phyloP scores from a whole-genome alignment of 2,113 vertebrate genomes.

The Chunga burmeisteri region DNA sequence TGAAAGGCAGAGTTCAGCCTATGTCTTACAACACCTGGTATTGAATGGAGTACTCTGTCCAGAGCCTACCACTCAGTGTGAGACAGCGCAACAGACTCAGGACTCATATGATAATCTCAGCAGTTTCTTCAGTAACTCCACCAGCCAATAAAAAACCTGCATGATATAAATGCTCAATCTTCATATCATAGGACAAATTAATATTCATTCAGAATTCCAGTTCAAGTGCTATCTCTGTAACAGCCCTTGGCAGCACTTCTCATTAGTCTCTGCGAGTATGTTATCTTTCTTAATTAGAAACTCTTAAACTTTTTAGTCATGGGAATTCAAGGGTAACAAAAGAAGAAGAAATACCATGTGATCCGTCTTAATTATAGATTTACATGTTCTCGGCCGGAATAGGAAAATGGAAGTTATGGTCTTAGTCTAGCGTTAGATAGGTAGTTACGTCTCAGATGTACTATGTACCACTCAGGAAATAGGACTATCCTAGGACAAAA shows the following conservation, averaged over 20 bases:
- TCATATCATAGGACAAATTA: not conserved
- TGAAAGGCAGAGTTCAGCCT: not conserved
- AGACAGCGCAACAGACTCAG: not conserved
- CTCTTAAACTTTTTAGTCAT: slow-evolving; percentile 2
- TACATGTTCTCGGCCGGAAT: not conserved
- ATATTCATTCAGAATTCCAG: not conserved
- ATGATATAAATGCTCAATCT: not conserved
- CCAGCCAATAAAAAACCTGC: not conserved
- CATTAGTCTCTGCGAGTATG: slow-evolving; percentile 24
- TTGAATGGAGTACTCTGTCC: not conserved
- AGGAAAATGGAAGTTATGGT: not conserved
- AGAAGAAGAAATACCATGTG: not conserved
- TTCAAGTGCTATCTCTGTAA: not conserved
- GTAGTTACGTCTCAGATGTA: not conserved
- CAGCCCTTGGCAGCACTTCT: not conserved
- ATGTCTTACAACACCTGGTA: rapidly evolving
- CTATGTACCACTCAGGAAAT: not conserved
- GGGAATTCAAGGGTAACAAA: slow-evolving; percentile 12
- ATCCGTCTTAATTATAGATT: slow-evolving; percentile 9
- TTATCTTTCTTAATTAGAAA: slow-evolving; percentile 55
- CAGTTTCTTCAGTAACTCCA: not conserved
- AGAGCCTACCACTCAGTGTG: not conserved
- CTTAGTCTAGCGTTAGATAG: not conserved
- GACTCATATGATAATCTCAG: not conserved
- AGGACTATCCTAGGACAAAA: not conserved